Evolutionary conservation across 2,888 invertebrate species (phyloP), one percentile per base, ranked within the genome.

Genomic region (Epicampocera succincta): DNA sequence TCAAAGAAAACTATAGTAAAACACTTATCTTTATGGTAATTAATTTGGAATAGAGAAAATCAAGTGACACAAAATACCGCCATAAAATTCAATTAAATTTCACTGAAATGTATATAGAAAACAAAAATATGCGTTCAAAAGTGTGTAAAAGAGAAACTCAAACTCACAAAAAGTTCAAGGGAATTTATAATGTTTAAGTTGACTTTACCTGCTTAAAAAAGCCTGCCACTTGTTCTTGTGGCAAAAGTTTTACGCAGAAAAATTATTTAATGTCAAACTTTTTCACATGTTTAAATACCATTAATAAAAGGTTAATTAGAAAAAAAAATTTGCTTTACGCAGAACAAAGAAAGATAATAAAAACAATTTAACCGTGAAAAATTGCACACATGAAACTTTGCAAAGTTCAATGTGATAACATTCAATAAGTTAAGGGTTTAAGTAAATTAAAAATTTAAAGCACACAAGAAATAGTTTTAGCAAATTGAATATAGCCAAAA

Each of bases 141-240:
- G n/a, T n/a, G 19, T 48, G 25, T 58, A 19, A 15, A 66, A 21
- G 21, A 21, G 8, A 58, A 69, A 69, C 46, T 52, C 38, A 61
- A 44, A n/a, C 33, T 58, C 52, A 46, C 11, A 61, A 66, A 25
- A 63, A 60, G 60, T 63, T 48, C 74, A 79, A 56, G 72, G 68
- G 69, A 33, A 33, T 8, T 33, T 33, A 8, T 33, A 33, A 9
- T 9, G 8, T 6, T 33, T 33, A 33, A 1, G 3, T 3, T 9
- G 3, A 15, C 5, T 6, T 46, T 42, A 48, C 72, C 15, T 29
- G 44, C 15, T 25, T 44, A 29, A 5, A n/a, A 21, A 19, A 61
- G n/a, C 12, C 38, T 48, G 65, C 13, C 38, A 48, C 21, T 21
- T 11, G 12, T 6, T 33, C 9, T 33, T 33, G 33, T 33, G 3